Evolutionary conservation across 1,140 invertebrate genomes (phyloP).

Genomic region (Listronotus oregonensis): DNA sequence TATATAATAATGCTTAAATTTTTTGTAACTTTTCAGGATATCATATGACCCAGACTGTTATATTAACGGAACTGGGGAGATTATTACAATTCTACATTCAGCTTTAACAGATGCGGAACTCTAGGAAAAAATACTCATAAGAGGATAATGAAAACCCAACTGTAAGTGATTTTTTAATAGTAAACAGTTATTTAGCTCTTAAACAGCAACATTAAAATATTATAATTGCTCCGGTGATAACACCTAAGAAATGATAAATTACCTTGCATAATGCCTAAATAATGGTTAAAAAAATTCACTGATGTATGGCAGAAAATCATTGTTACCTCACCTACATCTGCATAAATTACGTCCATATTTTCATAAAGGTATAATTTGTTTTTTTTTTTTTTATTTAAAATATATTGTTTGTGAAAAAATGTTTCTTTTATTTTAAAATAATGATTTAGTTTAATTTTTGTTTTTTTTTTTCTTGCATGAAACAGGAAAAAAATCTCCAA

Average conservation of each 20-base stretch:
- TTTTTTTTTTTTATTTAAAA: too few relatives aligned
- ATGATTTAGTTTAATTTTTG: too few relatives aligned
- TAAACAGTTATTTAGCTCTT: not conserved
- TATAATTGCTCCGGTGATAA: not conserved
- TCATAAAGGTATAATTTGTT: too few relatives aligned
- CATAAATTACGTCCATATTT: too few relatives aligned
- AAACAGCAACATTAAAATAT: slow-evolving; percentile 1
- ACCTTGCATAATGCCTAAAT: not conserved
- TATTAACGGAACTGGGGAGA: slow-evolving; percentile 90
- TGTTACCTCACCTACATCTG: too few relatives aligned
- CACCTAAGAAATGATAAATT: slow-evolving; percentile 34
- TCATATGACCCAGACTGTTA: slow-evolving; percentile 92
- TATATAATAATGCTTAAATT: too few relatives aligned
- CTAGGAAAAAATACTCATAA: slow-evolving; percentile 85
- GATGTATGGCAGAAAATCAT: too few relatives aligned
- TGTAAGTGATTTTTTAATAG: slow-evolving; percentile 60
- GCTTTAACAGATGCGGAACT: slow-evolving; percentile 88
- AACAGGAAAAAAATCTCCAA: too few relatives aligned
- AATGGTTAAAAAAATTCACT: too few relatives aligned
- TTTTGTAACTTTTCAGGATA: slow-evolving; percentile 83
- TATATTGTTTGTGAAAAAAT: too few relatives aligned
- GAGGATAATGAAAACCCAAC: slow-evolving; percentile 84
- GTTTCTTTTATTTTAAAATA: too few relatives aligned
- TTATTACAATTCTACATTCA: slow-evolving; percentile 92
- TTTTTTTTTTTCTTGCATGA: too few relatives aligned